Percentiles rank a stretch among this genome's conserved stretches.
These are phyloP conservation scores for Oceanodroma leucorhoa DNA, from an alignment of 2,797 vertebrate genomes.

Conservation along the genomic window DNA sequence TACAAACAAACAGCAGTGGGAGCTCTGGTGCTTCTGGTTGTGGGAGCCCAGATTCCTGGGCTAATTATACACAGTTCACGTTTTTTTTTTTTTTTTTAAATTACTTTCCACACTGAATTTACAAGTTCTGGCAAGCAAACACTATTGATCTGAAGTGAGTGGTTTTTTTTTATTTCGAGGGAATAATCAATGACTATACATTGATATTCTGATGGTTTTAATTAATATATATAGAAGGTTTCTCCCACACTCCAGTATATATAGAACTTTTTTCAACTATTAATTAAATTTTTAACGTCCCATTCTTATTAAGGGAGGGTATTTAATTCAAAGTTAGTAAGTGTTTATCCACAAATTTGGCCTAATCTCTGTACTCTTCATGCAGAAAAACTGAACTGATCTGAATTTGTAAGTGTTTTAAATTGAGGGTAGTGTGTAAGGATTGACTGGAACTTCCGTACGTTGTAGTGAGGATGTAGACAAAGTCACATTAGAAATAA, in stretches of 20 bases:
- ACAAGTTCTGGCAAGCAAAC: not conserved
- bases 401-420: not conserved
- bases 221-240: not conserved
- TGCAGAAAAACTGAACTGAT: not conserved
- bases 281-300: not conserved
- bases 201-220: not conserved
- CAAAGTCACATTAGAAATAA: not conserved
- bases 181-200: not conserved
- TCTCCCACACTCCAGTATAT: not conserved
- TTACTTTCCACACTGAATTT: not conserved
- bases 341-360: not conserved
- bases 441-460: not conserved
- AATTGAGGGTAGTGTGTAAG: not conserved
- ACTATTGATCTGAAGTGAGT: not conserved
- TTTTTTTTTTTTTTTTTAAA: not conserved
- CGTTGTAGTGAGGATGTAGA: not conserved
- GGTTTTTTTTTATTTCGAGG: not conserved
- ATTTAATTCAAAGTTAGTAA: not conserved
- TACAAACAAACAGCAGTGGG: constrained; percentile 41
- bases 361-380: not conserved
- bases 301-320: not conserved
- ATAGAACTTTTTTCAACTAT: not conserved
- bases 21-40: constrained; percentile 46
- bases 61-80: not conserved
- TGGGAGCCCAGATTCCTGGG: not conserved